Base-by-base conservation (phyloP, 2,797 vertebrate species). In the Gymnoscopelus braueri region DNA sequence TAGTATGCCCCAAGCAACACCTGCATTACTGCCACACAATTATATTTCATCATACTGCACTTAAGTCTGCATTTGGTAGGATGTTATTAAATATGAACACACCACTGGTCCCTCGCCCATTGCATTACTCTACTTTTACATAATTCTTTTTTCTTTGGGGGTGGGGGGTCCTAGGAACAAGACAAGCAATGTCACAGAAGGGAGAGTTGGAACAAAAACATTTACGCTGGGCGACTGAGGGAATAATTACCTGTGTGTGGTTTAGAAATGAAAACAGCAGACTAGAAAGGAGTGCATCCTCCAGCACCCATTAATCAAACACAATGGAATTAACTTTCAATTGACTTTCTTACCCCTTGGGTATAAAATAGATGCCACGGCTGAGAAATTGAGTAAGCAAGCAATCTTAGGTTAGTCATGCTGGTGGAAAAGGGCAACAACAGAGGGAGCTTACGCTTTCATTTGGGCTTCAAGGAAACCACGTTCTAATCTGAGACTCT, bases 241-340 rank as follows among this genome's bases (percentile, higher is more conserved):
- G 75, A 86, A 89, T 91, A 91, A 93, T 92, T 92, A 89, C 75
- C 72, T 75, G 76, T 54, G 71, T 74, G 87, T 84, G 72, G 75
- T 86, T 89, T 75, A 44, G 74, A 80, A 83, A 82, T 74, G 77
- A 86, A 92, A 93, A 89, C 74, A 75, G 82, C 39, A 60, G 80
- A 84, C 63, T 85, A 81, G 89, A 92, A 92, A 91, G 86, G 83
- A 82, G 82, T 73, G 89, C 88, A 89, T 93, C 87, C 87, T 84
- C 79, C 72, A 83, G 75, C 74, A 75, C 66, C 82, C 91, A 91
- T 93, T 94, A 94, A 95, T 95, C 93, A 95, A 87, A 89, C 80
- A 76, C 88, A 79, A 77, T 77, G 83, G 79, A 94, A 93, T 94
- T 93, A 91, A 90, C 92, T 93, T 93, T 93, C 90, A 88, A 90